Base-by-base conservation (phyloP, 2,888 invertebrate genomes). In the Zonitis immaculata region DNA sequence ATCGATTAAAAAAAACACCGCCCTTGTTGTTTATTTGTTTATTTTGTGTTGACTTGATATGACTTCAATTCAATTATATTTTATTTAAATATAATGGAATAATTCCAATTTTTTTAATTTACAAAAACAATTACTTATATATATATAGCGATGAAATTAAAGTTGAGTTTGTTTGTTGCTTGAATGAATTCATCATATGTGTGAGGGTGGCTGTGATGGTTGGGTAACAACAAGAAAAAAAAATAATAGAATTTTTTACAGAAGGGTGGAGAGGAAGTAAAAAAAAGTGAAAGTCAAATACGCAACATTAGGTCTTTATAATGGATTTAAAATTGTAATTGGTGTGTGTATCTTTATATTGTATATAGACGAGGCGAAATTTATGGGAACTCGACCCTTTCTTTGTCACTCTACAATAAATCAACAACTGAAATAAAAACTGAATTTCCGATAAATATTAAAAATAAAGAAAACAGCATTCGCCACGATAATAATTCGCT, bases 251-350 rank as follows among this genome's bases (percentile, higher is more conserved):
- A n/a, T n/a, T n/a, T n/a, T n/a, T n/a, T n/a, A n/a, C n/a, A n/a
- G n/a, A n/a, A n/a, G 25, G 7, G 32, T 8, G 14, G 14, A 7
- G 32, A 6, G 28, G 2, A 7, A 32, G n/a, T n/a, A n/a, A n/a
- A n/a, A n/a, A n/a, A 32, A 6, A 14, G 32, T 32, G 32, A 32
- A 32, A 32, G 32, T 18, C 35, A 8, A 35, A 16, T 35, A 16
- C 35, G 35, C 35, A 35, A 35, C 35, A 35, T 35, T 35, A 18
- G 8, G 16, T 35, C 35, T 35, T 35, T 35, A 35, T 35, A 35
- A 35, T 35, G 18, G 35, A 35, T 35, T 35, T 35, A 35, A 35
- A 35, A 35, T 35, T 35, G 35, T 35, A 35, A 35, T 35, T 35
- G 35, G 35, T 35, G n/a, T n/a, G n/a, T n/a, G n/a, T n/a, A 35